Percentiles rank a stretch among this genome's conserved stretches.
These are phyloP conservation scores for Circaetus cinerascens DNA, from an alignment of 2,113 vertebrate genomes.

Conservation along the genomic window DNA sequence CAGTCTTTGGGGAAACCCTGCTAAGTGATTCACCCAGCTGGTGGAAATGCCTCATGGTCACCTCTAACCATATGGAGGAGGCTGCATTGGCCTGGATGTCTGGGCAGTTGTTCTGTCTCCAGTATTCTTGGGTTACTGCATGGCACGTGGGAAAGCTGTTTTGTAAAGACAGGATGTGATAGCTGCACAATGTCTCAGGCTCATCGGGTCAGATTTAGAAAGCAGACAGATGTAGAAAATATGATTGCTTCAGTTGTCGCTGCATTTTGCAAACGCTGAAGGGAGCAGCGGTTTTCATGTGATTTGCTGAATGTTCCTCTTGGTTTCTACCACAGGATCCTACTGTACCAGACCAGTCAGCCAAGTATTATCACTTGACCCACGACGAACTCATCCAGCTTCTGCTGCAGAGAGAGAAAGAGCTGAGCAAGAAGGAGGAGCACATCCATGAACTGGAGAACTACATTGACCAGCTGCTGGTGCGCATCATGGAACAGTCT, in stretches of 20 bases:
- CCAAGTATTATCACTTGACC: slow-evolving; percentile 92
- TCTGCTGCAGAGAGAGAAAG: slow-evolving; percentile 85
- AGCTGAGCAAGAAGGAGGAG: slow-evolving; percentile 85
- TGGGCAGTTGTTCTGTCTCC: neutral
- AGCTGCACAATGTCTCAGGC: neutral
- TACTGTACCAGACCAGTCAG: slow-evolving; percentile 73
- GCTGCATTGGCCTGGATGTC: neutral
- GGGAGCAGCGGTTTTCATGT: neutral
- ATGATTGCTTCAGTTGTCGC: too few species aligned
- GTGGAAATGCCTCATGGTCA: neutral
- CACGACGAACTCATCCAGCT: slow-evolving; percentile 91
- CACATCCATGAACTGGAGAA: slow-evolving; percentile 91
- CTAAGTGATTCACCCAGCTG: neutral
- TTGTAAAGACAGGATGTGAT: too few species aligned
- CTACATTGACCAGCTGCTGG: slow-evolving; percentile 96
- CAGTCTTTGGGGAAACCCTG: neutral
- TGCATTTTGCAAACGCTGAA: neutral
- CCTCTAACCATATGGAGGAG: neutral
- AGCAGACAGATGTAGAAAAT: neutral
- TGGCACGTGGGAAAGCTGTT: neutral
- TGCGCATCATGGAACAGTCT: slow-evolving; percentile 96
- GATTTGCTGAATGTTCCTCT: neutral
- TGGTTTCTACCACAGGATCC: slow-evolving; percentile 62
- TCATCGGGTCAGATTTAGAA: neutral
- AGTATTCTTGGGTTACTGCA: neutral